Evolutionary conservation across 2,113 vertebrate species (phyloP), one percentile per base, ranked within the genome.

Genomic region (Mormoops blainvillei): DNA sequence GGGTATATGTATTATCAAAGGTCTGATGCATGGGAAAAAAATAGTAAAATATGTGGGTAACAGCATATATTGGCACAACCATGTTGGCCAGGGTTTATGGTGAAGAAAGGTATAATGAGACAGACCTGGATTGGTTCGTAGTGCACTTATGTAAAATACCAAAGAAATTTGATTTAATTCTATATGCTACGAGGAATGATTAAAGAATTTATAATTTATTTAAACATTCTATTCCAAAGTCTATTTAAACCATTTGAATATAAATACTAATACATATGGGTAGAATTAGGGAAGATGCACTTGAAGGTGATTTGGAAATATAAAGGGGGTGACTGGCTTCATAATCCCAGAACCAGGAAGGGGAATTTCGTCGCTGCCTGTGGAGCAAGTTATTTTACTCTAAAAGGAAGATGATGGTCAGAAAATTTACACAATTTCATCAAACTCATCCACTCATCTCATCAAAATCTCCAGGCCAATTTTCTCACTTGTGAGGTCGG

Each of bases 271-370:
- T 45, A 87, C 45, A 76, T 11, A 50, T 33, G n/a, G 1, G 11
- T 36, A 92, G 33, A 61, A 65, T 74, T 58, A 45, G 24, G 20
- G 8, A 94, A 20, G 19, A 68, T 16, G 19, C 3, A 58, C 1
- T 45, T 84, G 5, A 4, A 94, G 87, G 7, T 76, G 26, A 61
- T 90, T 95, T 65, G 14, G 80, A 80, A 58, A 54, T 91, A 77
- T 50, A 31, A 90, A 63, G 2, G 1, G 1, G 78, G 6, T 31
- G 28, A 8, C 2, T 36, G 6, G 0, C 33, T 87, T 85, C 26
- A 83, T 80, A 92, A 84, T 84, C 4, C 24, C 11, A 45, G 20
- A 76, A 74, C 0, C n/a, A 9, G 13, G 70, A 85, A 31, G n/a
- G 54, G 68, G n/a, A 15, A 38, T 48, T 20, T 52, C 4, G 9